These are phyloP conservation scores for Pogonocichla stellata DNA, from an alignment of 2,113 vertebrate genomes.

Conservation along the genomic window DNA sequence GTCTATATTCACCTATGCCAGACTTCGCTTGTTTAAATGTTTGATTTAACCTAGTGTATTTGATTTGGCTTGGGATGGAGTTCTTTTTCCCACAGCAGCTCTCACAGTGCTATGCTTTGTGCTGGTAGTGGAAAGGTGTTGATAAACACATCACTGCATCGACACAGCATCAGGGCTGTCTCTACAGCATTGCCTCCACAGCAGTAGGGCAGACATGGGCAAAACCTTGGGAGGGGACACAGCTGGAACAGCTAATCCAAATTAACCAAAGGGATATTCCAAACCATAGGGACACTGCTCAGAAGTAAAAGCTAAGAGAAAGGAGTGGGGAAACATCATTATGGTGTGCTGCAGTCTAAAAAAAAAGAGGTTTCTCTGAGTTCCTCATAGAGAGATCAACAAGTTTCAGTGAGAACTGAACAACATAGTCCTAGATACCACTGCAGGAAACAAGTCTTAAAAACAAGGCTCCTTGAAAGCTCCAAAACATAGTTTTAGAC, in stretches of 20 bases:
- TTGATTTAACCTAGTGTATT: background rate
- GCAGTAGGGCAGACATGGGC: too few species aligned
- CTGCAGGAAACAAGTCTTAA: too few species aligned
- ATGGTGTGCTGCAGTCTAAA: too few species aligned
- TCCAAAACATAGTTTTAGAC: too few species aligned
- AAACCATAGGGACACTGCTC: background rate
- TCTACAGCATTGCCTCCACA: background rate
- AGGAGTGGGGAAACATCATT: accelerated
- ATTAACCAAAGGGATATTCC: background rate
- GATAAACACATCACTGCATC: background rate
- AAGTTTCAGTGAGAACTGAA: too few species aligned
- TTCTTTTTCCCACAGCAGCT: background rate
- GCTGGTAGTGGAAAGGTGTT: background rate
- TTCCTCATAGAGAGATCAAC: too few species aligned
- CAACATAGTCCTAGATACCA: too few species aligned
- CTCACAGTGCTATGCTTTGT: background rate
- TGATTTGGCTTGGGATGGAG: background rate
- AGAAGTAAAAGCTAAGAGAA: background rate
- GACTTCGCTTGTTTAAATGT: background rate
- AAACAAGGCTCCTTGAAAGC: too few species aligned
- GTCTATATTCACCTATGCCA: background rate
- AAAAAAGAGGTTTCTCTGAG: too few species aligned
- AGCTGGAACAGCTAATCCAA: background rate
- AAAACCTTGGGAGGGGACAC: background rate
- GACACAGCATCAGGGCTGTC: background rate